phyloP scores from a whole-genome alignment of 2,888 invertebrate genomes.

The Alsophila aescularia region DNA sequence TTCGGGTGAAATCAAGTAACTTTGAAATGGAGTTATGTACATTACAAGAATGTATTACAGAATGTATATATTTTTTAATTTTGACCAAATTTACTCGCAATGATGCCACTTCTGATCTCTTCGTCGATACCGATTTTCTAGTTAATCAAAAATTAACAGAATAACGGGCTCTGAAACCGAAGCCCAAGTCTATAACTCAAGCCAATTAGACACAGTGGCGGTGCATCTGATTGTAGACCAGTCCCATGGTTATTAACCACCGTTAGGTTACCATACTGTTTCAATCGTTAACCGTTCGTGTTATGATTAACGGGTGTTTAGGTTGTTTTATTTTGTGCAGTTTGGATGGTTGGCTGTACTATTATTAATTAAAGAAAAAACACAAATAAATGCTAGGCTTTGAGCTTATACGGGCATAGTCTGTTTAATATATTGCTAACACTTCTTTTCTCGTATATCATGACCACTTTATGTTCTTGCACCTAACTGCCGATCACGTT shows the following conservation, averaged over 20 bases:
- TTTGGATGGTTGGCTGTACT: neutral
- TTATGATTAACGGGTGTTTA: slow-evolving; percentile 14
- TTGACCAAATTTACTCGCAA: no score
- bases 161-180: neutral
- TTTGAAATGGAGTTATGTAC: no score
- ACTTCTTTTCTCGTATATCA: no score
- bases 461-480: no score
- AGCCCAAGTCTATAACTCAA: slow-evolving; percentile 11
- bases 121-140: neutral
- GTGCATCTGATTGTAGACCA: slow-evolving; percentile 30
- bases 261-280: slow-evolving; percentile 33
- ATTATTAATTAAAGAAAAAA: no score
- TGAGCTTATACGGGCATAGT: no score
- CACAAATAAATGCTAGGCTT: no score
- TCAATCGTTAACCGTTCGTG: slow-evolving; percentile 25
- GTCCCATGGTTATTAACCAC: slow-evolving; percentile 25
- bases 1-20: no score
- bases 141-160: neutral
- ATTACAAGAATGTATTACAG: no score
- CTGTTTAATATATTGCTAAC: no score
- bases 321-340: slow-evolving; percentile 5
- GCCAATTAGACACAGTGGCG: slow-evolving; percentile 22
- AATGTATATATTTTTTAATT: no score
- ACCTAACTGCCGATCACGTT: neutral
- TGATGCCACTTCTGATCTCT: no score